These are phyloP conservation scores for Terebella lapidaria DNA, from an alignment of 2,888 invertebrate species.

Conservation along the genomic window DNA sequence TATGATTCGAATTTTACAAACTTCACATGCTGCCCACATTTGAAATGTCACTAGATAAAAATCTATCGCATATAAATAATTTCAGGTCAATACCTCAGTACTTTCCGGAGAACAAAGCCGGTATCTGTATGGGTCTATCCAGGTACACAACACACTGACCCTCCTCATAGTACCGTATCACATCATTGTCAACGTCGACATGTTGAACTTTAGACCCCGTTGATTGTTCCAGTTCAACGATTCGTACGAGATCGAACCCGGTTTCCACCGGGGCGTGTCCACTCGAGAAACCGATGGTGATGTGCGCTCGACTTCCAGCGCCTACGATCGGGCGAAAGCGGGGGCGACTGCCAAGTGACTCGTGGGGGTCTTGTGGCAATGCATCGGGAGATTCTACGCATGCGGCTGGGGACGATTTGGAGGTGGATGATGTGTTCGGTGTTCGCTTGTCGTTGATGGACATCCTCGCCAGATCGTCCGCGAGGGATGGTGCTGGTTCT, in stretches of 20 bases:
- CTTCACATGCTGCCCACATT: no score
- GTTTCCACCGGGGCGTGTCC: slow-evolving; percentile 14
- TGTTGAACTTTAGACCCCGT: neutral
- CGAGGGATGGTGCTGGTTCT: neutral
- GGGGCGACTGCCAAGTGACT: neutral
- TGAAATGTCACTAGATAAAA: no score
- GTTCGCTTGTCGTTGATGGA: neutral
- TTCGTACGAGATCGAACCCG: slow-evolving; percentile 14
- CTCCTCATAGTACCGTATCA: neutral
- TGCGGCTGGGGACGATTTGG: no score
- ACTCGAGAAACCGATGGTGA: slow-evolving; percentile 14
- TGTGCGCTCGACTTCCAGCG: slow-evolving; percentile 18
- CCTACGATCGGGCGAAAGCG: neutral
- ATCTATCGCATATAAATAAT: no score
- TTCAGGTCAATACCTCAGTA: no score
- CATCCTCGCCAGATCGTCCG: neutral
- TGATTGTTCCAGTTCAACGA: slow-evolving; percentile 4
- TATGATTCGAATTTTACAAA: no score
- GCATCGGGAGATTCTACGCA: no score
- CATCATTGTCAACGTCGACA: neutral
- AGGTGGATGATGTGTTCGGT: no score
- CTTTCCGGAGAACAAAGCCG: neutral
- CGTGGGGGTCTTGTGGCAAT: neutral
- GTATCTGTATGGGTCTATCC: neutral
- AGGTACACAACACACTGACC: neutral